A percentile compares a stretch with the other conserved stretches of the same genome.
These are phyloP conservation scores for Cyphomyrus discorhynchus DNA, from an alignment of 2,113 vertebrate genomes.

Conservation along the genomic window DNA sequence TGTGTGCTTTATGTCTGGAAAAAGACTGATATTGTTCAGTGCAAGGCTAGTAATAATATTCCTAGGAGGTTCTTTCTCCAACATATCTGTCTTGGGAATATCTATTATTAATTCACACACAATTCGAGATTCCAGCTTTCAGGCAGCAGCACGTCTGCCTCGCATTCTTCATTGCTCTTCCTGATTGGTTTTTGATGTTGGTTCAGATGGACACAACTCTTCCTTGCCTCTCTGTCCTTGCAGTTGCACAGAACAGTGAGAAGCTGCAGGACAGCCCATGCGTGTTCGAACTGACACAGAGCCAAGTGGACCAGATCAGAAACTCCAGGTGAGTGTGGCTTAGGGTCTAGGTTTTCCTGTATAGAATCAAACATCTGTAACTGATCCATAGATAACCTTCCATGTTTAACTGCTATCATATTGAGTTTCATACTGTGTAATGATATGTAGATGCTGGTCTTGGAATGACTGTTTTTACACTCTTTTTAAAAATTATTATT, in stretches of 20 bases:
- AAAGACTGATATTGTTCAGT: neutral
- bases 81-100: neutral
- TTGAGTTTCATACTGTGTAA: neutral
- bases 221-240: slow-evolving; percentile 17
- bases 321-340: slow-evolving; percentile 76
- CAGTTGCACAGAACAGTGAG: slow-evolving; percentile 89
- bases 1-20: neutral
- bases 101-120: neutral
- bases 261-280: slow-evolving; percentile 95
- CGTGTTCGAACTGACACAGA: slow-evolving; percentile 83
- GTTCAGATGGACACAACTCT: neutral
- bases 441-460: neutral
- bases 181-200: neutral
- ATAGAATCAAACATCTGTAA: neutral
- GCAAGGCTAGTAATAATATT: neutral
- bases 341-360: neutral
- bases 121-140: neutral
- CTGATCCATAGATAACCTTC: neutral
- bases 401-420: neutral
- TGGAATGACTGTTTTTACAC: neutral
- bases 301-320: slow-evolving; percentile 88
- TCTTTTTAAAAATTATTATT: neutral
- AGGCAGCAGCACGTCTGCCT: neutral
- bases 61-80: neutral
- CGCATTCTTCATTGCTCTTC: neutral